Evolutionary conservation across 2,888 invertebrate species (phyloP), one percentile per base, ranked within the genome.

Genomic region (Plutella xylostella): DNA sequence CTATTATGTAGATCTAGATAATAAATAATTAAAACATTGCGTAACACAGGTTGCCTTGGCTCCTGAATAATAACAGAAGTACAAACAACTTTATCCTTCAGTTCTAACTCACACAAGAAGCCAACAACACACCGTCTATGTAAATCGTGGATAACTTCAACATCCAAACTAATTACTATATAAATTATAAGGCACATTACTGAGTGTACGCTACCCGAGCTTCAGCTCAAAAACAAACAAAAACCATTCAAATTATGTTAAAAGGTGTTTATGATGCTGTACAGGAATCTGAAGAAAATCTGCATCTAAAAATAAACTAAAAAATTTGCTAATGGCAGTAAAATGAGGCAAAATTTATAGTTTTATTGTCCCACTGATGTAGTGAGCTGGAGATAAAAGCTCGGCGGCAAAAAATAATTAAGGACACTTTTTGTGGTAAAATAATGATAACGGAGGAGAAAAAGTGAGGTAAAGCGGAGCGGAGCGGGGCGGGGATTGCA

Each of bases 341-440:
- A 69, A 72, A 72, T 70, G 65, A 69, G 62, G 42, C 49, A 54
- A 57, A 57, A 65, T 69, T 68, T 67, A 68, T 57, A 55, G 58
- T 57, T 58, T 60, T 62, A 60, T 60, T 60, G 57, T 65, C 50
- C 49, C 17, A 22, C 14, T 11, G 22, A 18, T 39, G 25, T 25
- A 19, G 25, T 25, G 34, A 9, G n/a, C 15, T 14, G 6, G 17
- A 17, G 9, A 34, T 34, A 34, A 34, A 34, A 28, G 15, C n/a
- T 34, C 37, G 14, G 41, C 37, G 46, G 45, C 53, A 61, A 61
- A 63, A 63, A 57, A 57, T 55, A 56, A 56, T 56, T 57, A 58
- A 53, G 43, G 44, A 37, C 43, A 35, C 44, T 45, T 56, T 60
- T 58, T 63, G 46, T 49, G 25, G 14, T 34, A 11, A 22, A 39